Conservation (phyloP, 2,888 invertebrate species). For the Trichogramma dendrolimi region DNA sequence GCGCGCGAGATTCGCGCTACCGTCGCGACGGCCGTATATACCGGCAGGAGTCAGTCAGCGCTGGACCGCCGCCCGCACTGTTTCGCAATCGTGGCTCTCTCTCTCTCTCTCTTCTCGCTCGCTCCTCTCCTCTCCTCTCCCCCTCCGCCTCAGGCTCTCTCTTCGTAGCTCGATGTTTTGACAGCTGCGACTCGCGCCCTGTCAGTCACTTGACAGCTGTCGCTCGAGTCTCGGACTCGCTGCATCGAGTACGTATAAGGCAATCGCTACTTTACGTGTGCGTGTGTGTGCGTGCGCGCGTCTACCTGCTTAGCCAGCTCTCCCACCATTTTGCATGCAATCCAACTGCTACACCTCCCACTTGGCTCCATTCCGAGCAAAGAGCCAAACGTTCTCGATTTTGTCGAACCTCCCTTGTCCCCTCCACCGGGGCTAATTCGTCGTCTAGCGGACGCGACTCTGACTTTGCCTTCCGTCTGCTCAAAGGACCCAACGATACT, state of each 20-base stretch:
- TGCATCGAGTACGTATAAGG: not conserved
- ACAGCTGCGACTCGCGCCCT: not conserved
- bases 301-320: not conserved
- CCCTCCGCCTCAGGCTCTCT: not conserved
- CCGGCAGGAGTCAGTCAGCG: slow-evolving; percentile 49
- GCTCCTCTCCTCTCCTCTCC: slow-evolving; percentile 9
- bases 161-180: not conserved
- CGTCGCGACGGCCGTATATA: slow-evolving; percentile 46
- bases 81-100: slow-evolving; percentile 17
- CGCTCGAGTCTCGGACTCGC: not conserved
- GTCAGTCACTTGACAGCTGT: not conserved
- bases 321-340: no score
- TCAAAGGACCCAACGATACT: no score
- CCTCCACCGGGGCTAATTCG: no score
- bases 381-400: no score
- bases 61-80: slow-evolving; percentile 52
- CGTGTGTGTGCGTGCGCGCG: not conserved
- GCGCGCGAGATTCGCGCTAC: slow-evolving; percentile 31
- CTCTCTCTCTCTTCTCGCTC: slow-evolving; percentile 6
- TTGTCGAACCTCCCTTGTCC: no score
- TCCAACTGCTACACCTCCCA: no score
- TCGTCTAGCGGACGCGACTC: no score
- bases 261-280: not conserved
- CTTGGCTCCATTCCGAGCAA: no score
- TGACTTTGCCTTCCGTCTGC: no score